A percentile compares a stretch with the other conserved stretches of the same genome.
Evolutionary conservation across 2,888 invertebrate genomes (phyloP).

Genomic region (Archips xylosteana): DNA sequence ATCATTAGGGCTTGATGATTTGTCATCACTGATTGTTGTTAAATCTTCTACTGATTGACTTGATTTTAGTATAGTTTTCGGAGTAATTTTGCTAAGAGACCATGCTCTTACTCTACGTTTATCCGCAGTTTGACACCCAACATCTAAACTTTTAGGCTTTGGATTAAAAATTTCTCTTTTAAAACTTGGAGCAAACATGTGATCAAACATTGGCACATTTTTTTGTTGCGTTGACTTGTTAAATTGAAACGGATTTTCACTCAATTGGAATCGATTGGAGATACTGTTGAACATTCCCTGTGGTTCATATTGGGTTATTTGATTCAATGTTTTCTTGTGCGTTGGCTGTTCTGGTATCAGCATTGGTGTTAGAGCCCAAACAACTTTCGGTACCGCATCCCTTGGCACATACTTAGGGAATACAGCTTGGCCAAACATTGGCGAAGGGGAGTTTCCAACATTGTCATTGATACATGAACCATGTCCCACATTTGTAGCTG

Average conservation of each 20-base stretch:
- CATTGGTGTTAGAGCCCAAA: conserved; percentile 50
- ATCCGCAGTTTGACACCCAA: conserved; percentile 24
- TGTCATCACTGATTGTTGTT: not conserved
- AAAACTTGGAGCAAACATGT: not conserved
- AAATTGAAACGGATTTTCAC: conserved; percentile 18
- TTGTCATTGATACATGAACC: not conserved
- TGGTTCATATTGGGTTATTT: conserved; percentile 32
- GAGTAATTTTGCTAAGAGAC: conserved; percentile 24
- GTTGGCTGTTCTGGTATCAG: conserved; percentile 6
- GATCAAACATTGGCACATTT: conserved; percentile 9
- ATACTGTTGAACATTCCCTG: conserved; percentile 31
- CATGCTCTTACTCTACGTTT: conserved; percentile 25
- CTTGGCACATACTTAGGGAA: conserved; percentile 53
- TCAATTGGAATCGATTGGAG: conserved; percentile 48
- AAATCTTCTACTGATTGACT: conserved; percentile 20
- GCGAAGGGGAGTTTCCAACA: conserved; percentile 19
- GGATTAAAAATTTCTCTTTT: not conserved
- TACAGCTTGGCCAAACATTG: conserved; percentile 52
- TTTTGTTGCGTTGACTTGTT: not conserved
- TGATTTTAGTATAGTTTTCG: conserved; percentile 15
- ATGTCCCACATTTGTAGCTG: not conserved
- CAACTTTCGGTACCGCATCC: conserved; percentile 45
- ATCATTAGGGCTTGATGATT: not conserved
- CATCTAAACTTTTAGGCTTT: conserved; percentile 43
- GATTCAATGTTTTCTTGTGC: conserved; percentile 5